Evolutionary conservation across 1,140 invertebrate genomes (phyloP), one percentile per base, ranked within the genome.

Genomic region (Lycorma delicatula): DNA sequence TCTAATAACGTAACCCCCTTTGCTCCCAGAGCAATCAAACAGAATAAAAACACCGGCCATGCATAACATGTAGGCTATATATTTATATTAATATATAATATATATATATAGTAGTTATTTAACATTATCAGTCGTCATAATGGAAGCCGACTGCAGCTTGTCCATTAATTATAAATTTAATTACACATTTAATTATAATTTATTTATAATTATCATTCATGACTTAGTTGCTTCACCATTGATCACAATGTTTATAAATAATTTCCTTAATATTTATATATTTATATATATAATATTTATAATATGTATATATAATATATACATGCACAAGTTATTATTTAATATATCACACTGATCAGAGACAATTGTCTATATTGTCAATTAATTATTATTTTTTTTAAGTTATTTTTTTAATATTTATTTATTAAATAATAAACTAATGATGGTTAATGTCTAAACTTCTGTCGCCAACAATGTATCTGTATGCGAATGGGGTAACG

Each of bases 391-490:
- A n/a, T n/a, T n/a, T n/a, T n/a, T n/a, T n/a, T n/a, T n/a, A n/a
- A n/a, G n/a, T n/a, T n/a, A n/a, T n/a, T n/a, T n/a, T n/a, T n/a
- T n/a, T 22, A 26, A 57, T 41, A 20, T 60, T 31, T 60, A 11
- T 34, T 28, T 54, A 46, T 54, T 34, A 50, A 52, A 31, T 26
- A 57, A 53, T 38, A 36, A 34, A 44, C 6, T 16, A 3, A 44
- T 44, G 41, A 16, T 44, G 2, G 18, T 44, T 56, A 13, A 29
- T 22, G 41, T 44, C 41, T 80, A 83, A 65, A 83, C 81, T 71
- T 83, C 79, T 47, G 80, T 83, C 53, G 80, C 80, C 63, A 81
- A 77, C 60, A 79, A 76, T 46, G 75, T 77, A 54, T 66, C 65
- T 22, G 62, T 55, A 20, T 68, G 65, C 23, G 41, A 44, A 23